Evolutionary conservation across 2,797 vertebrate genomes (phyloP).

Genomic region (Xenops minutus): DNA sequence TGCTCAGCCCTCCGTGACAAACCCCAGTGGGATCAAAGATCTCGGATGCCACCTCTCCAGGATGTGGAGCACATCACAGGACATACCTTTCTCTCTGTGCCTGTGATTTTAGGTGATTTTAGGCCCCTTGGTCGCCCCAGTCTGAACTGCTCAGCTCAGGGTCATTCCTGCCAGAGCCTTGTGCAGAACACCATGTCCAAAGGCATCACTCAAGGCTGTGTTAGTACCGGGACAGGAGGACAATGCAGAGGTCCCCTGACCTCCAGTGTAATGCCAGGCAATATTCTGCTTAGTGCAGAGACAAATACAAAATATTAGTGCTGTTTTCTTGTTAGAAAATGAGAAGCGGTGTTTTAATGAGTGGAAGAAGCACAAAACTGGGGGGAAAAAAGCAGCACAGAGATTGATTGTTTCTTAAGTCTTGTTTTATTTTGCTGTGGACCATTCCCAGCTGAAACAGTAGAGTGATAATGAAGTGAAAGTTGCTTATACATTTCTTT

Average conservation of each 20-base stretch:
- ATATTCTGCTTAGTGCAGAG: background rate
- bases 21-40: rapidly evolving
- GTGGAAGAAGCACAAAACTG: background rate
- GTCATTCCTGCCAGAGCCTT: rapidly evolving
- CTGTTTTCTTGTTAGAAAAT: background rate
- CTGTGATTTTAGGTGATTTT: rapidly evolving
- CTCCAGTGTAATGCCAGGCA: rapidly evolving
- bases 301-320: background rate
- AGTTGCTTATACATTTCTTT: background rate
- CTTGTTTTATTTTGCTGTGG: background rate
- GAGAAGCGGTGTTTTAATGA: background rate
- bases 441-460: background rate
- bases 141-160: background rate
- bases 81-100: too few relatives aligned
- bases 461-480: background rate
- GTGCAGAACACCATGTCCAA: background rate
- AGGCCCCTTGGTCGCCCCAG: background rate
- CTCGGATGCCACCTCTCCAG: background rate
- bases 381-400: too few relatives aligned
- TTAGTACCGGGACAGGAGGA: rapidly evolving
- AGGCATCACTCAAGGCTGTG: rapidly evolving
- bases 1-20: background rate
- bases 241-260: rapidly evolving
- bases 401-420: background rate
- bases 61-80: rapidly evolving